A percentile compares a stretch with the other conserved stretches of the same genome.
phyloP scores from a whole-genome alignment of 2,797 vertebrate species.

The Thripadectes ignobilis region DNA sequence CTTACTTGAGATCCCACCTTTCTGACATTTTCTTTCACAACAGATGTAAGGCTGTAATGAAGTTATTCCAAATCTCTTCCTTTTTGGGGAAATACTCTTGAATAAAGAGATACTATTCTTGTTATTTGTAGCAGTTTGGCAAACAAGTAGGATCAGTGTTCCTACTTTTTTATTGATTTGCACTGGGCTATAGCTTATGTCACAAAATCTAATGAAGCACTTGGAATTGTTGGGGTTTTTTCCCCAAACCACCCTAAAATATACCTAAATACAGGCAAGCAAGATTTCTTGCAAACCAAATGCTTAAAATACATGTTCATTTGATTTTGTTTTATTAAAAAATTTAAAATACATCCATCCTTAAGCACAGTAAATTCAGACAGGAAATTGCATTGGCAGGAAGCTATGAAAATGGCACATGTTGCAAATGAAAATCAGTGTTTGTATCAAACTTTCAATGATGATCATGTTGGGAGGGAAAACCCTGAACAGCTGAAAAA shows the following conservation, averaged over 20 bases:
- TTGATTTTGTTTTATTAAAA: conserved; percentile 15
- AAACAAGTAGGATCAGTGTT: neutral
- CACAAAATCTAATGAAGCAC: neutral
- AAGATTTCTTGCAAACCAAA: neutral
- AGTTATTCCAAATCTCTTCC: neutral
- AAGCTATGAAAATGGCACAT: neutral
- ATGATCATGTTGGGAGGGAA: neutral
- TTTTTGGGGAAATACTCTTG: neutral
- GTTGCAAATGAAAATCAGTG: neutral
- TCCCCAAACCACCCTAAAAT: neutral
- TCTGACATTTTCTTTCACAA: neutral
- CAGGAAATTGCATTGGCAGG: conserved; percentile 17
- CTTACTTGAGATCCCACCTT: neutral
- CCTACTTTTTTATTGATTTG: neutral
- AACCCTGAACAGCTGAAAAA: neutral
- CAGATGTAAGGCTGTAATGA: neutral
- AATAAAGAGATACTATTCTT: neutral
- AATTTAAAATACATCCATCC: neutral
- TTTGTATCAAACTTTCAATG: neutral
- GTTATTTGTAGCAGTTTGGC: neutral
- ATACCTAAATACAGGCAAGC: neutral
- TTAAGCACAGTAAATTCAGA: neutral
- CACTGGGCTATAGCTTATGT: neutral
- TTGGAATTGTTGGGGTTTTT: fast-evolving
- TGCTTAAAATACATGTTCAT: neutral